These are phyloP conservation scores for Nephrotoma flavescens DNA, from an alignment of 2,888 invertebrate genomes.

Conservation along the genomic window DNA sequence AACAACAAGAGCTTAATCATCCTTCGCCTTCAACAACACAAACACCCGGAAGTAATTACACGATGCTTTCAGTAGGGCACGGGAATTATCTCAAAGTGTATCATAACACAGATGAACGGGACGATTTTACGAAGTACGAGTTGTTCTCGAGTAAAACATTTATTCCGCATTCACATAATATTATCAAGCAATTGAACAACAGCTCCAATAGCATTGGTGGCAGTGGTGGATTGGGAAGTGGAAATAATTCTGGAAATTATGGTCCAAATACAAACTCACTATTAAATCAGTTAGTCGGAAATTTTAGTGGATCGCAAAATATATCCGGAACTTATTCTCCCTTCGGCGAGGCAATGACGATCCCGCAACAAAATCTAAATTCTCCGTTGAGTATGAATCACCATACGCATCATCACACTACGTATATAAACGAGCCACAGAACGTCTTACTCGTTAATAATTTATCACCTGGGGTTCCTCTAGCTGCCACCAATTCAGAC, in stretches of 20 bases:
- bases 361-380: not conserved
- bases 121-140: slow-evolving; percentile 25
- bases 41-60: slow-evolving; percentile 23
- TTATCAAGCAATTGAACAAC: not conserved
- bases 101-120: slow-evolving; percentile 23
- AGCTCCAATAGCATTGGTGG: not conserved
- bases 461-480: not conserved
- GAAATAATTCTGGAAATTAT: slow-evolving; percentile 4
- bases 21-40: not conserved
- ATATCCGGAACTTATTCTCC: slow-evolving; percentile 26
- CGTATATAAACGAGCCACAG: slow-evolving; percentile 1
- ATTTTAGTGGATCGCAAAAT: slow-evolving; percentile 26
- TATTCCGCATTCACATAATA: slow-evolving; percentile 19
- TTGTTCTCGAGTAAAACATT: slow-evolving; percentile 26
- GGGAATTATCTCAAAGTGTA: slow-evolving; percentile 31
- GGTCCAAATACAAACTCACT: slow-evolving; percentile 22
- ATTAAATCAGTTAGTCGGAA: slow-evolving; percentile 27
- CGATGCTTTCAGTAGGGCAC: slow-evolving; percentile 28
- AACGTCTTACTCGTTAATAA: slow-evolving; percentile 14
- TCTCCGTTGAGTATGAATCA: not conserved
- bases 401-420: slow-evolving; percentile 10
- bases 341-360: slow-evolving; percentile 16
- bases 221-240: not conserved
- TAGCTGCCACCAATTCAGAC: not conserved
- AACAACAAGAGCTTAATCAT: not conserved